Base-by-base conservation (phyloP, 2,113 vertebrate species). In the Ifrita kowaldi region DNA sequence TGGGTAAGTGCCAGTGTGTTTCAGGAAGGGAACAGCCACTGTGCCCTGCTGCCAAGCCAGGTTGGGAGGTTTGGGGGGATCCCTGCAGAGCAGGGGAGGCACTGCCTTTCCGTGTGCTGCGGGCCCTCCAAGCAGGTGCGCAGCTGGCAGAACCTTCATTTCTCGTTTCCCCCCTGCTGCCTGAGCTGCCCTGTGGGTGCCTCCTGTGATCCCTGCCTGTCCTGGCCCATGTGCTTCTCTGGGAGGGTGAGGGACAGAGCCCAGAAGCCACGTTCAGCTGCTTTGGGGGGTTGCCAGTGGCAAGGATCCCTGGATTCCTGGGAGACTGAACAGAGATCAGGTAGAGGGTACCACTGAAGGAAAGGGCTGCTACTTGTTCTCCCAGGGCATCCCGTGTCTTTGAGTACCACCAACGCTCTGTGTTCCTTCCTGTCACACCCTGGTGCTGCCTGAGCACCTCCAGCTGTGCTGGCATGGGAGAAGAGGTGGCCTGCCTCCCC, bases 91-190 rank as follows among this genome's bases (percentile, higher is more conserved):
- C 16, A 76, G 13, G 44, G 7, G 7, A 26, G 27, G 33, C 3
- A 3, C 26, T 86, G 53, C 71, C 5, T 80, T 79, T 76, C n/a
- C 37, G 11, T 1, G 4, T 62, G 56, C 33, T 74, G 28, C 0
- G 0, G 42, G 35, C 23, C 18, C 7, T 69, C 30, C 1, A 0
- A 65, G 41, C 56, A 65, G 67, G 11, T 5, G 1, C 0, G 0
- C 0, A 1, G 28, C 55, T 67, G 42, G 5, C 28, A 22, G 28
- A 77, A 17, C 20, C 28, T 13, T 77, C 0, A 0, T 37, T 63
- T 59, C 74, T 44, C 4, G 2, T 33, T 76, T n/a, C 27, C 16
- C 17, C 15, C 37, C 23, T 15, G n/a, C 32, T 79, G 14, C 26
- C 41, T 57, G 64, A 81, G 53, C 21, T 28, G 23, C 39, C 22